phyloP scores from a whole-genome alignment of 2,797 vertebrate species.

The Cossypha caffra region DNA sequence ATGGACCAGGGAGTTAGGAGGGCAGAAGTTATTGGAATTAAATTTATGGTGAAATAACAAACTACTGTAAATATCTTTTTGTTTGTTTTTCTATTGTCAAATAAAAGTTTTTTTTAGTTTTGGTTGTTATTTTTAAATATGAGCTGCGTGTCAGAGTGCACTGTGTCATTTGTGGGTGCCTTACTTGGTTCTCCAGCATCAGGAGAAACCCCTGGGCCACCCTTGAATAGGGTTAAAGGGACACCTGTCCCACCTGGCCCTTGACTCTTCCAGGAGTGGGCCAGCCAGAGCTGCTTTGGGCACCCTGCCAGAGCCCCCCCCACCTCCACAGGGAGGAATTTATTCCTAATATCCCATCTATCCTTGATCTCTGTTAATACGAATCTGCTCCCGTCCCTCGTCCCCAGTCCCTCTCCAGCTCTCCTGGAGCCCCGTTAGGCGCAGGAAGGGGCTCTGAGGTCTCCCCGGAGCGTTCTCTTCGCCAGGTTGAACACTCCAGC shows the following conservation, averaged over 20 bases:
- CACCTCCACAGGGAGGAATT: not conserved
- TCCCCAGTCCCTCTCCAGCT: not conserved
- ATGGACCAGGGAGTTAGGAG: not conserved
- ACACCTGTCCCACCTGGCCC: not conserved
- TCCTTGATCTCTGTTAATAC: not conserved
- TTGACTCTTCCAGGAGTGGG: not conserved
- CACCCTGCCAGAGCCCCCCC: fast-evolving
- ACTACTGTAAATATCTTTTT: constrained; percentile 80
- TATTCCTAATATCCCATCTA: too few relatives aligned
- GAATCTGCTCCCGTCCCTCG: not conserved
- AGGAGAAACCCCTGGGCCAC: too few relatives aligned
- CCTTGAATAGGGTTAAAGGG: too few relatives aligned
- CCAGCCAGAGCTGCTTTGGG: not conserved
- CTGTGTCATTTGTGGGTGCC: too few relatives aligned
- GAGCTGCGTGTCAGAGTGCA: not conserved
- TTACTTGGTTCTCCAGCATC: not conserved
- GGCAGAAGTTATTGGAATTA: constrained; percentile 26
- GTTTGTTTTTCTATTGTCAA: constrained; percentile 72
- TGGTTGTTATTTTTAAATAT: not conserved
- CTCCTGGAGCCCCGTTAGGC: not conserved
- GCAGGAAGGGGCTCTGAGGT: not conserved
- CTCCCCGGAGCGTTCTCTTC: not conserved
- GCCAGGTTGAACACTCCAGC: not conserved
- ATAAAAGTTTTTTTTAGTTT: constrained; percentile 68
- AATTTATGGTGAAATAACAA: constrained; percentile 65